A percentile compares a stretch with the other conserved stretches of the same genome.
Evolutionary conservation across 64 coral and sea anemone genomes (phyloP).

Genomic region (Porites lutea): DNA sequence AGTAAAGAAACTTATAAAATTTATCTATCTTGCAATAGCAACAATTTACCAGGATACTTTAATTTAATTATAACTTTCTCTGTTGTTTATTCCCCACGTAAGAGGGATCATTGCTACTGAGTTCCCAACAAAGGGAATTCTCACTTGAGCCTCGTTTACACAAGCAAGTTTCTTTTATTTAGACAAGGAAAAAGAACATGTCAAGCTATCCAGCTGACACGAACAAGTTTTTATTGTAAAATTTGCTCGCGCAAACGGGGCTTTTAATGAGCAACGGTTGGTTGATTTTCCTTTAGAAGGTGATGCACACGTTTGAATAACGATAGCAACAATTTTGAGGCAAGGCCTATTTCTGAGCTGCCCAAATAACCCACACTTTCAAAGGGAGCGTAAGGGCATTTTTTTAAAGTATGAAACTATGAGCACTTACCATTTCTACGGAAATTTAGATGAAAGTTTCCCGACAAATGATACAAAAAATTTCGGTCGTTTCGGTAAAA

Average conservation of each 20-base stretch:
- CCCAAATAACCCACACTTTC: neutral
- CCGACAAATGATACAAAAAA: no score
- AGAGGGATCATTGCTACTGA: neutral
- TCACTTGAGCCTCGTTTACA: neutral
- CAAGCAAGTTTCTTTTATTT: no score
- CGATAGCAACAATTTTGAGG: neutral
- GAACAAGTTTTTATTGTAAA: no score
- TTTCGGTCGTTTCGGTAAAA: no score
- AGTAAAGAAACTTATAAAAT: neutral
- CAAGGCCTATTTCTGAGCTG: no score
- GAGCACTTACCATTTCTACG: no score
- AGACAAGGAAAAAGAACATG: no score
- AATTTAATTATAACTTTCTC: neutral
- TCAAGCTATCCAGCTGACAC: no score
- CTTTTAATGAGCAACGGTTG: neutral
- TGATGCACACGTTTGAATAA: neutral
- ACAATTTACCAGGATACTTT: neutral
- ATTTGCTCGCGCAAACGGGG: no score
- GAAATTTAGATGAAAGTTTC: no score
- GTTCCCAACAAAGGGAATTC: neutral
- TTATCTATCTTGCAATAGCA: slow-evolving; percentile 25
- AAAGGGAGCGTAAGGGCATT: no score
- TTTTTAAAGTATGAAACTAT: no score
- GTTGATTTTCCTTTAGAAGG: neutral
- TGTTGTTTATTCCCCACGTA: neutral